Conservation (phyloP, 64 coral and sea anemone genomes). For the Montipora foliosa region DNA sequence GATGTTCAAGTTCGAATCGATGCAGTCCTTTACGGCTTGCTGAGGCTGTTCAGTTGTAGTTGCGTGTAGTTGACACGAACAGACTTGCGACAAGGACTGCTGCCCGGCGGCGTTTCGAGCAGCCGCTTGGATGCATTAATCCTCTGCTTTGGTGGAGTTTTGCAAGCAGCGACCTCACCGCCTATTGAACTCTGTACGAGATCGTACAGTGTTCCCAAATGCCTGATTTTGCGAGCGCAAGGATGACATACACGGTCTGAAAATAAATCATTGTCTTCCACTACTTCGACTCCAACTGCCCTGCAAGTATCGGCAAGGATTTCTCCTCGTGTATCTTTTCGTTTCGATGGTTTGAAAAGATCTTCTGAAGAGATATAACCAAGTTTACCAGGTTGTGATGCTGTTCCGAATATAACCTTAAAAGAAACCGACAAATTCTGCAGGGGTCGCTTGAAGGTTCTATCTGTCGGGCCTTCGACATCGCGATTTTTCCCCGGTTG, state of each 20-base stretch:
- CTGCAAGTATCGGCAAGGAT: conserved; percentile 35
- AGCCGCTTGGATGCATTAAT: conserved; percentile 9
- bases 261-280: conserved; percentile 20
- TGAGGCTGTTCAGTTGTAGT: background rate
- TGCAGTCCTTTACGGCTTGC: background rate
- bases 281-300: conserved; percentile 22
- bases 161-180: background rate
- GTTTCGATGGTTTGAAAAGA: conserved; percentile 50
- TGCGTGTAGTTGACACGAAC: conserved; percentile 41
- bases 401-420: conserved; percentile 38
- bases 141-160: conserved; percentile 37
- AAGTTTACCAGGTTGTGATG: conserved; percentile 26
- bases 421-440: conserved; percentile 17
- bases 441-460: background rate
- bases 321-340: conserved; percentile 4
- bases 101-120: conserved; percentile 51
- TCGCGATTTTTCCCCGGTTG: background rate
- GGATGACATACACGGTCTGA: conserved; percentile 46
- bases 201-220: conserved; percentile 26
- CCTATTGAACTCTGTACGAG: conserved; percentile 19
- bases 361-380: conserved; percentile 47
- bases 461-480: background rate
- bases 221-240: conserved; percentile 50
- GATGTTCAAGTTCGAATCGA: background rate
- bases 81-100: conserved; percentile 48